Conservation (phyloP, 2,113 vertebrate species). For the Gambusia holbrooki region DNA sequence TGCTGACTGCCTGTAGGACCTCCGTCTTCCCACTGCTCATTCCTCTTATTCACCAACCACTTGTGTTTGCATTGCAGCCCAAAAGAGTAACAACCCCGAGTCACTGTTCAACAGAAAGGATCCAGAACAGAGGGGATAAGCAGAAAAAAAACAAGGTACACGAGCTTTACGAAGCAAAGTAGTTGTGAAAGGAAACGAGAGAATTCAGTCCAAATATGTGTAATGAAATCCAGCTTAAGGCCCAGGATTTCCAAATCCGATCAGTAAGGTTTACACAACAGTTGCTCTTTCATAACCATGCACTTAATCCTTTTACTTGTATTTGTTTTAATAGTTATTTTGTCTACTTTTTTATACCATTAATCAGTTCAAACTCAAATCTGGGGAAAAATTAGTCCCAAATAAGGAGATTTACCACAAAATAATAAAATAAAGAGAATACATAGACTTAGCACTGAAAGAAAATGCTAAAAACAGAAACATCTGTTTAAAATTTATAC, state of each 20-base stretch:
- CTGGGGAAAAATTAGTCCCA: background rate
- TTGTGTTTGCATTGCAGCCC: constrained; percentile 44
- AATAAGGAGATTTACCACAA: background rate
- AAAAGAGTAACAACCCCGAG: constrained; percentile 27
- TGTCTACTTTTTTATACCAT: background rate
- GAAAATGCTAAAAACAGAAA: constrained; percentile 11
- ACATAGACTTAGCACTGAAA: constrained; percentile 11
- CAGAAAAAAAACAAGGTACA: constrained; percentile 50
- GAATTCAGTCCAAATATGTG: constrained; percentile 20
- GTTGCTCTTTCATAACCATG: constrained; percentile 1
- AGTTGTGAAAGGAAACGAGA: constrained; percentile 22
- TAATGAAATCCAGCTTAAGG: constrained; percentile 18
- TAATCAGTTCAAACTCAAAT: background rate
- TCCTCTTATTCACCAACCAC: constrained; percentile 24
- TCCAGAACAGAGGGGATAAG: constrained; percentile 22
- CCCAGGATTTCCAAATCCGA: constrained; percentile 33
- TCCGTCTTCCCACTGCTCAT: constrained; percentile 34
- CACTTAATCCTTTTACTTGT: background rate
- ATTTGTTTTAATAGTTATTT: background rate
- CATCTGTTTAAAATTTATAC: constrained; percentile 42
- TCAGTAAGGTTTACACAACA: constrained; percentile 26
- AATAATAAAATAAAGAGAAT: background rate
- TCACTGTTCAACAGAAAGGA: constrained; percentile 33
- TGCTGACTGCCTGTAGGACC: constrained; percentile 22
- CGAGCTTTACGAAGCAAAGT: constrained; percentile 25